Evolutionary conservation across 2,888 invertebrate genomes (phyloP).

Genomic region (Hirtodrosophila confusa): DNA sequence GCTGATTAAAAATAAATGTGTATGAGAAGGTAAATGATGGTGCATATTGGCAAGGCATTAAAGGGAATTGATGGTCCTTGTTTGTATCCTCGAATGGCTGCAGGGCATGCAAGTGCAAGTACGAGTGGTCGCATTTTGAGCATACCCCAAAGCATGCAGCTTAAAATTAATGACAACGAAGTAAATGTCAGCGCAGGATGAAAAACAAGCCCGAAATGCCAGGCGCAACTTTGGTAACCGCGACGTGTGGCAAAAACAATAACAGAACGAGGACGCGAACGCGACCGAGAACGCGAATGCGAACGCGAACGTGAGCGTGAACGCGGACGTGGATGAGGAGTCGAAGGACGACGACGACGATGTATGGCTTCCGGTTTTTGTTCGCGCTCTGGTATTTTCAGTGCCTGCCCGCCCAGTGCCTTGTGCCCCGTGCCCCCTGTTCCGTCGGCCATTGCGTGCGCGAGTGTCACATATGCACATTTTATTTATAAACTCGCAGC

Average conservation of each 20-base stretch:
- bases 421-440: slow-evolving; percentile 1
- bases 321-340: slow-evolving; percentile 1
- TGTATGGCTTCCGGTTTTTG: slow-evolving; percentile 77
- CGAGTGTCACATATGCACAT: slow-evolving; percentile 77
- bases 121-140: slow-evolving; percentile 21
- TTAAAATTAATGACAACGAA: slow-evolving; percentile 75
- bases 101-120: slow-evolving; percentile 19
- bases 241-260: slow-evolving; percentile 76
- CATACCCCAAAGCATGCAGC: slow-evolving; percentile 56
- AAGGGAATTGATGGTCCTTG: not conserved
- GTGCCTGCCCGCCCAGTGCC: not conserved
- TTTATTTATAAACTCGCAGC: slow-evolving; percentile 74
- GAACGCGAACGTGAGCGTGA: not conserved
- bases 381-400: slow-evolving; percentile 73
- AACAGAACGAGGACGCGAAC: slow-evolving; percentile 45
- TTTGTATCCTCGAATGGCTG: slow-evolving; percentile 10
- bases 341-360: slow-evolving; percentile 38
- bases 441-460: slow-evolving; percentile 56
- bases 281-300: slow-evolving; percentile 3
- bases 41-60: slow-evolving; percentile 5
- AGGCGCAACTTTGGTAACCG: slow-evolving; percentile 64
- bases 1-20: too few species aligned
- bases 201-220: slow-evolving; percentile 67
- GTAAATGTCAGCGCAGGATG: slow-evolving; percentile 73
- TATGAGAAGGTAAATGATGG: slow-evolving; percentile 5